Evolutionary conservation across 1,140 invertebrate species (phyloP), one percentile per base, ranked within the genome.

Genomic region (Paraescarpia echinospica): DNA sequence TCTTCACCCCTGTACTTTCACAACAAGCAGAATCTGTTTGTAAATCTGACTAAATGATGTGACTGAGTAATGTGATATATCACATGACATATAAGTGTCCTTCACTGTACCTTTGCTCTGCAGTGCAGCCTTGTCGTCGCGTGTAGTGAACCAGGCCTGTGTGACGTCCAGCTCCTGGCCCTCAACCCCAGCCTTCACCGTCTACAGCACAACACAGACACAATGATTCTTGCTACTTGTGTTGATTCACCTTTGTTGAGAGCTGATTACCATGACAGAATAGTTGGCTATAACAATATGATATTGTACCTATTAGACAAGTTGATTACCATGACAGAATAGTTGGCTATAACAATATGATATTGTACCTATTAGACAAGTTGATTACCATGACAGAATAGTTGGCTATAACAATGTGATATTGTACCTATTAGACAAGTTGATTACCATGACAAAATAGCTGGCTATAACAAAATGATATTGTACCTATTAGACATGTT

Each of bases 61-160:
- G 2, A 90, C 8, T 31, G 18, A 12, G 59, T 77, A 6, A 77
- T 27, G 22, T 77, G 59, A 77, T 31, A 77, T 77, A 41, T 41
- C 4, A 41, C 41, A 41, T 41, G 41, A 41, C 8, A 12, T 31
- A 27, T 77, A 31, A 77, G 59, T 77, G 59, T 22, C 59, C 59
- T 90, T 90, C 89, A 90, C 6, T 90, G 34, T 34, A 95, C 96
- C 96, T 95, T 95, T 95, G 92, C 93, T 95, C 34, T 96, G 95
- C 27, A 96, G 94, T 34, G 95, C 95, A 88, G 94, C 94, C 93
- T 96, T 96, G 89, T 96, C 96, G 94, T 96, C 95, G 59, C 95
- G 94, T 1, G 96, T 96, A 33, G 96, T 96, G 93, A 96, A 96
- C 96, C 96, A 96, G 8, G 95, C 95, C 92, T 96, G 96, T 89